Percentiles rank a stretch among this genome's conserved stretches.
Evolutionary conservation across 1,140 invertebrate genomes (phyloP).

Genomic region (Zeugodacus cucurbitae): DNA sequence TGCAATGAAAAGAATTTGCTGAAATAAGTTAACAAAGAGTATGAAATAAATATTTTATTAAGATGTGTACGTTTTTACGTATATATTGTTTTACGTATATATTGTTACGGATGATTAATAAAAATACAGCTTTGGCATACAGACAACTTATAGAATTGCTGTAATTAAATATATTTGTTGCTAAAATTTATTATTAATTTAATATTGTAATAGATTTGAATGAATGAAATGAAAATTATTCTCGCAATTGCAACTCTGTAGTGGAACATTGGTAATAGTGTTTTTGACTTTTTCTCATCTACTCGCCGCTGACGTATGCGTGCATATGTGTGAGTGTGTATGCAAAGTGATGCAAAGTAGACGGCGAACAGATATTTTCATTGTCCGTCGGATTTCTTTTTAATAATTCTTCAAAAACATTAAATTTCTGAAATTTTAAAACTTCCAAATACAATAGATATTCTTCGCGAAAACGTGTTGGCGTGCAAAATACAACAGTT

Average conservation of each 20-base stretch:
- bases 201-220: not conserved
- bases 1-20: too few relatives aligned
- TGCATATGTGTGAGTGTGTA: slow-evolving; percentile 6
- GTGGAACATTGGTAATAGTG: not conserved
- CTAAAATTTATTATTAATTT: too few relatives aligned
- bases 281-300: slow-evolving; percentile 7
- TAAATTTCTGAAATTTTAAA: not conserved
- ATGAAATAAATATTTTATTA: too few relatives aligned
- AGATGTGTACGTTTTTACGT: too few relatives aligned
- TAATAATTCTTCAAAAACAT: not conserved
- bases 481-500: not conserved
- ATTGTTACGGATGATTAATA: too few relatives aligned
- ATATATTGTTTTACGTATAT: too few relatives aligned
- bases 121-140: too few relatives aligned
- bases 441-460: not conserved
- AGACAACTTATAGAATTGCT: too few relatives aligned
- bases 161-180: too few relatives aligned
- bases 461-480: not conserved
- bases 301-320: slow-evolving; percentile 23
- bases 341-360: not conserved
- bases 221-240: not conserved
- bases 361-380: slow-evolving; percentile 33
- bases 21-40: too few relatives aligned
- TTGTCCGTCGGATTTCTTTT: slow-evolving; percentile 37
- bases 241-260: not conserved